Evolutionary conservation across 2,888 invertebrate genomes (phyloP).

Genomic region (Drosophila ezoana): DNA sequence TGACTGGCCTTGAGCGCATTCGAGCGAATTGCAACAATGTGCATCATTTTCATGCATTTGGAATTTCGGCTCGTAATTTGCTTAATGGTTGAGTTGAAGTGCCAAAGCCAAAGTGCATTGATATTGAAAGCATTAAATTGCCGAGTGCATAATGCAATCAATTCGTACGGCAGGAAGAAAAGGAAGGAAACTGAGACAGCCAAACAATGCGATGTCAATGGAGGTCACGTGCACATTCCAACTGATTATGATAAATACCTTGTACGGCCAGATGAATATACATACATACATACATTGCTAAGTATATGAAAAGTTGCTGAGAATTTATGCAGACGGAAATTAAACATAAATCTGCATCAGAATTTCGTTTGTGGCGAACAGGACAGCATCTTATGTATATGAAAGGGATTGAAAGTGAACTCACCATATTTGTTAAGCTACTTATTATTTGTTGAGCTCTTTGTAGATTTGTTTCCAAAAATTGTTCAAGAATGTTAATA

Average conservation of each 20-base stretch:
- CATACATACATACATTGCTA: not conserved
- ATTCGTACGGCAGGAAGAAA: slow-evolving; percentile 27
- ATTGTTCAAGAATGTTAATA: too few species aligned
- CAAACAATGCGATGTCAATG: slow-evolving; percentile 56
- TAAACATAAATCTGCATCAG: slow-evolving; percentile 24
- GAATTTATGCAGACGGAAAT: slow-evolving; percentile 35
- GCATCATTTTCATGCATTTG: slow-evolving; percentile 52
- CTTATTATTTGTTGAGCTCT: slow-evolving; percentile 5
- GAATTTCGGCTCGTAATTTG: slow-evolving; percentile 66
- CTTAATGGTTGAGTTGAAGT: slow-evolving; percentile 69
- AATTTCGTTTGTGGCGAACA: slow-evolving; percentile 1
- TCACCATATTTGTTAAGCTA: not conserved
- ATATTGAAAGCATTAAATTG: slow-evolving; percentile 64
- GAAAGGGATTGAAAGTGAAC: not conserved
- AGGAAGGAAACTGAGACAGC: slow-evolving; percentile 26
- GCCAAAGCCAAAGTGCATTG: slow-evolving; percentile 51
- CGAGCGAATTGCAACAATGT: slow-evolving; percentile 56
- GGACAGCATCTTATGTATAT: not conserved
- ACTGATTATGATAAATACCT: slow-evolving; percentile 34
- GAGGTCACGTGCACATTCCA: slow-evolving; percentile 51
- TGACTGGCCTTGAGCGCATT: slow-evolving; percentile 66
- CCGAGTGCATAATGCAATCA: slow-evolving; percentile 59
- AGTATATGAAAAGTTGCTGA: not conserved
- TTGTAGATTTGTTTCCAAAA: not conserved
- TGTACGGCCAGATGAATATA: not conserved